Evolutionary conservation across 1,140 invertebrate species (phyloP).

Genomic region (Charaxes varanes): DNA sequence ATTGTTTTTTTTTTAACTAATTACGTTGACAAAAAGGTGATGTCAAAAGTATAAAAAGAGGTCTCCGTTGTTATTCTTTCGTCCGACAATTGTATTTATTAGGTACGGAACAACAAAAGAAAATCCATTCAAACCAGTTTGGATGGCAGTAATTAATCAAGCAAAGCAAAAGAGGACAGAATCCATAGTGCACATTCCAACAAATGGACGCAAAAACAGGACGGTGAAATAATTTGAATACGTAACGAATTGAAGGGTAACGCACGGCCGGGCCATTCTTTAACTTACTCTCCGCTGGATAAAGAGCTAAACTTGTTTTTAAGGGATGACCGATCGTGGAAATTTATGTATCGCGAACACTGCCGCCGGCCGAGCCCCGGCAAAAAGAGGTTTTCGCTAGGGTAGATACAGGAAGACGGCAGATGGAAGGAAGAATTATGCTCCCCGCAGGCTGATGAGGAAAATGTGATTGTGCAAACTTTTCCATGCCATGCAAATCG

Average conservation of each 20-base stretch:
- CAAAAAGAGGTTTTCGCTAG: slow-evolving; percentile 59
- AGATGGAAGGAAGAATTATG: slow-evolving; percentile 68
- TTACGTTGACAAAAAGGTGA: too few relatives aligned
- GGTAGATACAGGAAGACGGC: slow-evolving; percentile 67
- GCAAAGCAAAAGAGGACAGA: slow-evolving; percentile 39
- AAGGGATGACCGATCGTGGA: slow-evolving; percentile 71
- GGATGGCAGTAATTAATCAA: slow-evolving; percentile 48
- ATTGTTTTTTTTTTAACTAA: too few relatives aligned
- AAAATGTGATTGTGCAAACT: slow-evolving; percentile 74
- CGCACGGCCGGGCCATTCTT: slow-evolving; percentile 64
- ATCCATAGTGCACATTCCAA: slow-evolving; percentile 43
- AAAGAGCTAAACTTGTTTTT: slow-evolving; percentile 73
- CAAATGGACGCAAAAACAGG: slow-evolving; percentile 63
- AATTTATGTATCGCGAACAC: slow-evolving; percentile 70
- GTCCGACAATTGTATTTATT: not conserved
- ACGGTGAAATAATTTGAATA: slow-evolving; percentile 72
- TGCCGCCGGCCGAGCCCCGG: slow-evolving; percentile 55
- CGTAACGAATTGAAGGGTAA: slow-evolving; percentile 69
- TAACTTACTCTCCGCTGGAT: slow-evolving; percentile 64
- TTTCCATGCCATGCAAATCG: slow-evolving; percentile 72
- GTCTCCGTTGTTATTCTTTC: too few relatives aligned
- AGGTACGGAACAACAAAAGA: slow-evolving; percentile 2
- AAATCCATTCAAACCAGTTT: slow-evolving; percentile 3
- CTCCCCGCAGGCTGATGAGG: slow-evolving; percentile 71
- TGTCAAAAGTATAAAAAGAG: too few relatives aligned